These are phyloP conservation scores for Rhyacophila evoluta DNA, from an alignment of 2,888 invertebrate genomes.

Conservation along the genomic window DNA sequence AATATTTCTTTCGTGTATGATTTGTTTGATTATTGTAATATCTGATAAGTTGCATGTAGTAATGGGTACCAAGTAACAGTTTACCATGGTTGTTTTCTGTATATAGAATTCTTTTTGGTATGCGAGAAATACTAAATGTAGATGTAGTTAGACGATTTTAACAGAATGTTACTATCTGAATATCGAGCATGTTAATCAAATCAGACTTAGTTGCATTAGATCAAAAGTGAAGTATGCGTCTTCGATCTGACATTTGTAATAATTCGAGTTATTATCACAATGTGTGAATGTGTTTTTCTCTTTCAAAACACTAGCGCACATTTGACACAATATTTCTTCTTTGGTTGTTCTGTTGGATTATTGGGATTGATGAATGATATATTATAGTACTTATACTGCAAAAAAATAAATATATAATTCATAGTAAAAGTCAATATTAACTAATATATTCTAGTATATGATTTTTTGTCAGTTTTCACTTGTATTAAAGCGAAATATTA, in stretches of 20 bases:
- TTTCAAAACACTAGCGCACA: constrained; percentile 25
- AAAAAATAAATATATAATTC: not conserved
- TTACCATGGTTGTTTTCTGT: not conserved
- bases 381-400: not conserved
- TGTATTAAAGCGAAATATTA: not conserved
- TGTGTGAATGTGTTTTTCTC: constrained; percentile 1
- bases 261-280: not conserved
- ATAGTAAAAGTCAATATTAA: constrained; percentile 30
- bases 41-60: not conserved
- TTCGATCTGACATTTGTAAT: not conserved
- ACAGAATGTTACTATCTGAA: not conserved
- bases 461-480: no score
- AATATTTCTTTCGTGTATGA: not conserved
- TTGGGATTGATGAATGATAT: constrained; percentile 1
- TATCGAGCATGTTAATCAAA: not conserved
- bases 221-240: not conserved
- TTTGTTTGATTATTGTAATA: not conserved
- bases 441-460: not conserved
- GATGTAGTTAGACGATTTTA: not conserved
- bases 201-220: not conserved
- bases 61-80: not conserved
- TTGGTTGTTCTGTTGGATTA: not conserved
- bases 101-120: not conserved
- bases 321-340: constrained; percentile 36
- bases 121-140: not conserved